Evolutionary conservation across 2,888 invertebrate genomes (phyloP).

Genomic region (Chaetogeoica ovagalla): DNA sequence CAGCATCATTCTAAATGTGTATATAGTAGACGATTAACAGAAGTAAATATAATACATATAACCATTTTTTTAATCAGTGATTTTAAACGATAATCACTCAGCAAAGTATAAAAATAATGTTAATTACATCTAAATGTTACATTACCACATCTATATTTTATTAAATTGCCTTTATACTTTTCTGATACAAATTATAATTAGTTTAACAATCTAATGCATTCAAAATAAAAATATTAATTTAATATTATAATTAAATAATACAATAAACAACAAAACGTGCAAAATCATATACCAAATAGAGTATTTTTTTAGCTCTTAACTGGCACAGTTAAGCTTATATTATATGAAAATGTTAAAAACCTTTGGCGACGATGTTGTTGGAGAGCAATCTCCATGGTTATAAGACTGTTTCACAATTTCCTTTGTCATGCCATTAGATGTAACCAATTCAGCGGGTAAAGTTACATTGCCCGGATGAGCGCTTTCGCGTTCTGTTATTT

Average conservation of each 20-base stretch:
- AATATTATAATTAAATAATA: not conserved
- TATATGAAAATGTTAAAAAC: slow-evolving; percentile 32
- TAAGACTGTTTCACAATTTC: slow-evolving; percentile 36
- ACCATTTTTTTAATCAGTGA: not conserved
- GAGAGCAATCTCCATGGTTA: slow-evolving; percentile 45
- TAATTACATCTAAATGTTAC: not conserved
- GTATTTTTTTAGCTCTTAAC: not conserved
- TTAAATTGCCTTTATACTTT: not conserved
- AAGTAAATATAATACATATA: not conserved
- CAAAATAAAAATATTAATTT: slow-evolving; percentile 1
- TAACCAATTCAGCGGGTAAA: slow-evolving; percentile 54
- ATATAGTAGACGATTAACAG: not conserved
- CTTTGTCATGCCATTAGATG: slow-evolving; percentile 44
- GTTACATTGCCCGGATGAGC: slow-evolving; percentile 66
- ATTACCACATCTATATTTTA: not conserved
- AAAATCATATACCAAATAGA: not conserved
- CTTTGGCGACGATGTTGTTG: slow-evolving; percentile 41
- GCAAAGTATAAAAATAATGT: not conserved
- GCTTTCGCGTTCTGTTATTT: slow-evolving; percentile 93
- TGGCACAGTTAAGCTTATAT: not conserved
- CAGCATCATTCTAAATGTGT: slow-evolving; percentile 22
- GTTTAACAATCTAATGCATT: not conserved
- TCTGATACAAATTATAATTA: not conserved
- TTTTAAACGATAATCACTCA: not conserved
- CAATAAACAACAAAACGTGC: not conserved